Percentiles rank a stretch among this genome's conserved stretches.
phyloP scores from a whole-genome alignment of 2,888 invertebrate species.

The Drosophila helvetica region DNA sequence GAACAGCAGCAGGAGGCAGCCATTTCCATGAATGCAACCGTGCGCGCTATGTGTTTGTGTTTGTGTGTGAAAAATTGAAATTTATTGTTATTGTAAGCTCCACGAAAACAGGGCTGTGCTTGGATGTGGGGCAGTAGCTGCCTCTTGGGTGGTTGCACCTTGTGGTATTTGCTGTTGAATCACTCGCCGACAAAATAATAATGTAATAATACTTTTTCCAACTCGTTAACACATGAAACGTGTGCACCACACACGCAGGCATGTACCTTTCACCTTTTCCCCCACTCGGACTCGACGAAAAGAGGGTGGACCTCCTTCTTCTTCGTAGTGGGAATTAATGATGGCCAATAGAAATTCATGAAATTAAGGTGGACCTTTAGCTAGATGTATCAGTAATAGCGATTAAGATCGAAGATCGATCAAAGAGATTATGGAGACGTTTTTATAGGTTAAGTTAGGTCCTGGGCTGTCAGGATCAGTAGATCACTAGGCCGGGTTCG shows the following conservation, averaged over 20 bases:
- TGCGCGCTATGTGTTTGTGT: constrained; percentile 16
- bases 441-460: too few relatives aligned
- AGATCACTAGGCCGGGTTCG: too few relatives aligned
- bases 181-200: constrained; percentile 78
- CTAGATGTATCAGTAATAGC: background rate
- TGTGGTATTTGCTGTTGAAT: constrained; percentile 49
- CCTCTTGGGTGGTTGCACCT: constrained; percentile 32
- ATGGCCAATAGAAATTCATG: constrained; percentile 14
- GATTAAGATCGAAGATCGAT: background rate
- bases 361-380: background rate
- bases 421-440: too few relatives aligned
- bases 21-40: constrained; percentile 32
- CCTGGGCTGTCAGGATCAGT: too few relatives aligned
- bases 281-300: background rate
- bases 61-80: constrained; percentile 73
- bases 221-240: constrained; percentile 78
- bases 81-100: constrained; percentile 75
- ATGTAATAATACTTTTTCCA: constrained; percentile 81
- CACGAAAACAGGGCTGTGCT: constrained; percentile 1
- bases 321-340: constrained; percentile 61
- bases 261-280: background rate
- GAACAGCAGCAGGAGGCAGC: constrained; percentile 13
- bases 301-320: background rate
- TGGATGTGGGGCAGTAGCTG: background rate
- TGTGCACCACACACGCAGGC: constrained; percentile 13